Evolutionary conservation across 2,797 vertebrate species (phyloP).

Genomic region (Sarcophilus harrisii): DNA sequence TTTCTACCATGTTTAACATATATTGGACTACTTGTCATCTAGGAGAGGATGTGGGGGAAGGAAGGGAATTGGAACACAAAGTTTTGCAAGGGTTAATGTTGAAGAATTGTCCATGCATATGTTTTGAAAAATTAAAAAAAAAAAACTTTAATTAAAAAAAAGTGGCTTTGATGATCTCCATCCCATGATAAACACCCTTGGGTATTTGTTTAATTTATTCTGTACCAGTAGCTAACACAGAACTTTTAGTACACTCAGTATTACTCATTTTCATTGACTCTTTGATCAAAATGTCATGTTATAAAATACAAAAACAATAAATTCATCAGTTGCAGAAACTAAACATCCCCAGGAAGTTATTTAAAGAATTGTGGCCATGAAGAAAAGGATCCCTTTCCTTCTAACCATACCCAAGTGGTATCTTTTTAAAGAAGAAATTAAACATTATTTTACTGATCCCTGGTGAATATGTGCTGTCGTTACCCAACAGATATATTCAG

Average conservation of each 20-base stretch:
- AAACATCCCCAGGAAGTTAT: constrained; percentile 75
- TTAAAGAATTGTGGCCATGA: constrained; percentile 67
- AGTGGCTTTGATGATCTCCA: constrained; percentile 6
- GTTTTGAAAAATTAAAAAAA: no score
- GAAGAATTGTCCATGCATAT: no score
- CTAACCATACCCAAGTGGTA: constrained; percentile 60
- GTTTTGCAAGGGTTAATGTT: no score
- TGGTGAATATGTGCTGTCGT: constrained; percentile 66
- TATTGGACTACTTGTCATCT: no score
- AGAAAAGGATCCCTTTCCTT: constrained; percentile 63
- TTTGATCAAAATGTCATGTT: constrained; percentile 74
- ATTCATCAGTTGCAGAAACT: constrained; percentile 66
- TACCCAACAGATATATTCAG: constrained; percentile 72
- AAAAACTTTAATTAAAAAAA: no score
- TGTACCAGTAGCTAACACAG: constrained; percentile 62
- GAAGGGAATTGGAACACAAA: no score
- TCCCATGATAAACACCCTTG: constrained; percentile 32
- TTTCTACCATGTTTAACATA: no score
- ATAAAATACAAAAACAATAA: constrained; percentile 72
- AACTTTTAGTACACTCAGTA: constrained; percentile 49
- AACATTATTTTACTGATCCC: constrained; percentile 74
- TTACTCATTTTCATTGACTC: constrained; percentile 71
- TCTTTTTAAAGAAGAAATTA: constrained; percentile 67
- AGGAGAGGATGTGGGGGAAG: no score
- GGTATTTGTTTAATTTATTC: constrained; percentile 33